Base-by-base conservation (phyloP, 2,888 invertebrate genomes). In the Epinotia ramella region DNA sequence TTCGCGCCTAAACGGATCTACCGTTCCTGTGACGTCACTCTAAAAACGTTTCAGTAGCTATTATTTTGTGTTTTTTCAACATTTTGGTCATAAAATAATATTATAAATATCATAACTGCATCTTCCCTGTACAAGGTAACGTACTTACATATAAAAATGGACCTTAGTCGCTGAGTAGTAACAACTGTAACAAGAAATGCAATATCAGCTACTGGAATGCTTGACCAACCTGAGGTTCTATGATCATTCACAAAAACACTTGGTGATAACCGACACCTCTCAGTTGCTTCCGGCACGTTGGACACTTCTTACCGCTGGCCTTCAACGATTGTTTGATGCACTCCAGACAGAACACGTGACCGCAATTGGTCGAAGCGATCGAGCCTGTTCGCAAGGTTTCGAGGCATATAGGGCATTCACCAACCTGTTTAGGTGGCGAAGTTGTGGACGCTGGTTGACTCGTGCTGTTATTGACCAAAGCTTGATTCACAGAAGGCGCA, bases 361-460 rank as follows among this genome's bases (percentile, higher is more conserved):
- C 91, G 82, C 90, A 91, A 60, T 86, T 80, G 20, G 90, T 90
- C 40, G 89, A 88, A 57, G 84, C 89, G 16, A 89, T 79, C 5
- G 79, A 57, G 60, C 78, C 82, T 16, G 75, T 80, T n/a, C 80
- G 69, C 11, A 89, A 78, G 65, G 75, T 81, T 1, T 89, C 89
- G 82, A 89, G 83, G 77, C 91, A 91, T 56, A 91, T 89, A 18
- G 90, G 89, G 69, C 91, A 91, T 49, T 87, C 87, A 7, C 87
- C 86, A 70, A 87, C 59, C 67, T 20, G 73, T 64, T 63, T 77
- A 59, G 18, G 59, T 20, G 28, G 65, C 68, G 40, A 3, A 9
- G 53, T 18, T 16, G n/a, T 62, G 1, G 62, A 13, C 28, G 49
- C 20, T 7, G 65, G 9, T n/a, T 24, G 49, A 12, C 11, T 28